Conservation (phyloP, 35 echinoderm and acorn worm species). For the Chiridota heheva region DNA sequence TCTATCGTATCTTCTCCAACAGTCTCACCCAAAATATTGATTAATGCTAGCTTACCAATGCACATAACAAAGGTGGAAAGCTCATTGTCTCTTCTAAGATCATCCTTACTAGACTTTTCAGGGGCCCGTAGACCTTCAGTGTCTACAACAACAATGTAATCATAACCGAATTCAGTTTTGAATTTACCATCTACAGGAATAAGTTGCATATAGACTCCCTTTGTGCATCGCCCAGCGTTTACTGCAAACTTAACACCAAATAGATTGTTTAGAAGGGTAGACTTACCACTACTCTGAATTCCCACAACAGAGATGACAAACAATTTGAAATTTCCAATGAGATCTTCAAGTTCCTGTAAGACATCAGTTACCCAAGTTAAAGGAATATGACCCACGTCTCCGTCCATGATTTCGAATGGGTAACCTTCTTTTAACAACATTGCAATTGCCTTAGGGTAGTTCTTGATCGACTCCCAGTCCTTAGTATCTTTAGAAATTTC, state of each 20-base stretch:
- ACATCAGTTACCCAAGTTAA: slow-evolving; percentile 33
- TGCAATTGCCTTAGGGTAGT: background rate
- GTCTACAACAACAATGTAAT: slow-evolving; percentile 35
- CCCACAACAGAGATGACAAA: slow-evolving; percentile 24
- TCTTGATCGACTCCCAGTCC: background rate
- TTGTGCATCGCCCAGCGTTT: slow-evolving; percentile 32
- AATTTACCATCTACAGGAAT: background rate
- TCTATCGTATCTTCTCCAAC: slow-evolving; percentile 3
- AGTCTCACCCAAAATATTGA: slow-evolving; percentile 39
- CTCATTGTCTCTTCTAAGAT: slow-evolving; percentile 10
- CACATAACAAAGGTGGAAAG: slow-evolving; percentile 25
- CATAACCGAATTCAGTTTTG: background rate
- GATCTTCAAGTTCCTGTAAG: background rate
- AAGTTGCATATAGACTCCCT: slow-evolving; percentile 28
- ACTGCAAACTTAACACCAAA: slow-evolving; percentile 42
- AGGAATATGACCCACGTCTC: slow-evolving; percentile 10
- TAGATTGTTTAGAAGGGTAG: slow-evolving; percentile 28
- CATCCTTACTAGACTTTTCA: background rate
- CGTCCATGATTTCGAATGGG: slow-evolving; percentile 40
- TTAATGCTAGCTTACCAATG: slow-evolving; percentile 15
- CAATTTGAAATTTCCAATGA: background rate
- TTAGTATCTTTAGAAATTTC: background rate
- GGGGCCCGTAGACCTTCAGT: slow-evolving; percentile 37
- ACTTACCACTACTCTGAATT: slow-evolving; percentile 48
- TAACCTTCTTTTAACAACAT: background rate